phyloP scores from a whole-genome alignment of 2,113 vertebrate species.

The Gopherus flavomarginatus region DNA sequence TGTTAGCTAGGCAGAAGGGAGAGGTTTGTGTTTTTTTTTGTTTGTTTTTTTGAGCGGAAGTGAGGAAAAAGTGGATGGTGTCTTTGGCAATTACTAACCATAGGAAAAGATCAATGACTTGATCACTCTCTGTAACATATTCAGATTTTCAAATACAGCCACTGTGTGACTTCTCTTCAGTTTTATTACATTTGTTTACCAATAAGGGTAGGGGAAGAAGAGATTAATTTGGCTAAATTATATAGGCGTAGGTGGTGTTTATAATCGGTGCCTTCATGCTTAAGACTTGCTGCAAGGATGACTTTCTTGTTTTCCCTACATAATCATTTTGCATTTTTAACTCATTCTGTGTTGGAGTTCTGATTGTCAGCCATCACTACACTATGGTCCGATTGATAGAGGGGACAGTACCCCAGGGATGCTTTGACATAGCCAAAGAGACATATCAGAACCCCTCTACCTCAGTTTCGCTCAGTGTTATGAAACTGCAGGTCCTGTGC shows the following conservation, averaged over 20 bases:
- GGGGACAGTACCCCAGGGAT: background rate
- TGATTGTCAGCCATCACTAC: background rate
- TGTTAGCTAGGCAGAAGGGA: background rate
- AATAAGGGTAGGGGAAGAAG: background rate
- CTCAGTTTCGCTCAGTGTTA: background rate
- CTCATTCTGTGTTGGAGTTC: background rate
- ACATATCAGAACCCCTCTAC: background rate
- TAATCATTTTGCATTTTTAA: background rate
- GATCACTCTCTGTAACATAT: background rate
- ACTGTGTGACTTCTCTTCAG: background rate
- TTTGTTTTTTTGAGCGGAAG: background rate
- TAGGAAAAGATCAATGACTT: background rate
- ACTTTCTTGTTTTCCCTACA: background rate
- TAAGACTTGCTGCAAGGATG: background rate
- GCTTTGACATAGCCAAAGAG: background rate
- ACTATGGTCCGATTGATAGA: background rate
- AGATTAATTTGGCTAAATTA: background rate
- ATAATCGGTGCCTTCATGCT: background rate
- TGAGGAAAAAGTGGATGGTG: slow-evolving; percentile 1
- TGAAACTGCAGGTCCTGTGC: background rate
- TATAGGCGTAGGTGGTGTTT: background rate
- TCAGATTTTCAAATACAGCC: background rate
- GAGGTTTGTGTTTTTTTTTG: background rate
- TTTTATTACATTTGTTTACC: background rate
- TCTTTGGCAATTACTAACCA: slow-evolving; percentile 8